Percentiles rank a stretch among this genome's conserved stretches.
Evolutionary conservation across 2,888 invertebrate genomes (phyloP).

Genomic region (Fissipunctia ypsillon): DNA sequence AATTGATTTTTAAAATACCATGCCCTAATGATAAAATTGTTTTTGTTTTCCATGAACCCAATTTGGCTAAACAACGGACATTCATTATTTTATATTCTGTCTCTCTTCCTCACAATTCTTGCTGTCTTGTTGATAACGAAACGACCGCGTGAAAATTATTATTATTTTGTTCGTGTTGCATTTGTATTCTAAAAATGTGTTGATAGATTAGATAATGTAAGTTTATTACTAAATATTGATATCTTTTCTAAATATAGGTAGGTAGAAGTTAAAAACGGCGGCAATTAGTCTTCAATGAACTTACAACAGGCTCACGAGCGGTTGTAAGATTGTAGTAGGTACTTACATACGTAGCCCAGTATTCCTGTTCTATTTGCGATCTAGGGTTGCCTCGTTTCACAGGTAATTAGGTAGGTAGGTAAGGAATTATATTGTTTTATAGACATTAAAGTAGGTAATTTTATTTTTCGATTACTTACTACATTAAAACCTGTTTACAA

Average conservation of each 20-base stretch:
- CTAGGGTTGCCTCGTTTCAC: conserved; percentile 33
- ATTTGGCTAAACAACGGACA: conserved; percentile 58
- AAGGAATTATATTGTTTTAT: not conserved
- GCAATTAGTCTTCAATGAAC: conserved; percentile 79
- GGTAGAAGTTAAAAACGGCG: conserved; percentile 67
- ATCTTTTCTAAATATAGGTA: not conserved
- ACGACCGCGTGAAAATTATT: conserved; percentile 73
- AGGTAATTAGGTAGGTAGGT: not conserved
- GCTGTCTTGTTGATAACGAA: conserved; percentile 69
- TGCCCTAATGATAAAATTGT: not conserved
- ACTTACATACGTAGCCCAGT: conserved; percentile 15
- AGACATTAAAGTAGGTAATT: too few species aligned
- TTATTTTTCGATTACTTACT: too few species aligned
- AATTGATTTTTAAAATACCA: conserved; percentile 3
- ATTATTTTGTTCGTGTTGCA: conserved; percentile 62
- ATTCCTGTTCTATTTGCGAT: conserved; percentile 43
- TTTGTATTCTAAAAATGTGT: conserved; percentile 32
- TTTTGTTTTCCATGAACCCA: conserved; percentile 29
- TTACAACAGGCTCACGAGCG: conserved; percentile 58
- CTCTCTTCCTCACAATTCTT: conserved; percentile 71
- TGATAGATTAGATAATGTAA: conserved; percentile 33
- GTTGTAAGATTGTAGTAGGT: conserved; percentile 54
- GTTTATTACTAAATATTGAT: conserved; percentile 9
- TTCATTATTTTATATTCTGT: conserved; percentile 69
- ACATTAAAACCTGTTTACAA: not conserved